Evolutionary conservation across 2,888 invertebrate genomes (phyloP), one percentile per base, ranked within the genome.

Genomic region (Melipona bicolor): DNA sequence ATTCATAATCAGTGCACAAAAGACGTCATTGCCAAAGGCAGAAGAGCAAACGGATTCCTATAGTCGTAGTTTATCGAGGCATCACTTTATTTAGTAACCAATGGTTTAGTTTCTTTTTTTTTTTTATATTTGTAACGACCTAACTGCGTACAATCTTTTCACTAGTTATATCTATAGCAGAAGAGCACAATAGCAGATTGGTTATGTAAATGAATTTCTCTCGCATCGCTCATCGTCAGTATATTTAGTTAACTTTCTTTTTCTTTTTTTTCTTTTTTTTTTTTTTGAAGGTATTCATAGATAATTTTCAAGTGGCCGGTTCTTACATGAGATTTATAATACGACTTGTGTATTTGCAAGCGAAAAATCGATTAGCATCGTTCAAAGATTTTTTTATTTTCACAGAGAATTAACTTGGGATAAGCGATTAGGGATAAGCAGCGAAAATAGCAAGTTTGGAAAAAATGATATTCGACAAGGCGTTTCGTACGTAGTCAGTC

Each of bases 61-160:
- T 1, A 27, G 27, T 27, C 27, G 27, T 27, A 27, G 27, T 73
- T 27, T 79, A 72, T 64, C 21, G n/a, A 36, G 52, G 77, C 52
- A 76, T 77, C 72, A 68, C 61, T 83, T 87, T 85, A 89, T 87
- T 86, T 82, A 77, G 75, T 65, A 77, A 64, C 21, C 5, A 32
- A 11, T 32, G 11, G 3, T 19, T 3, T 11, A 64, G 5, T 4
- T 32, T 19, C 27, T 61, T 61, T 27, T 1, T 13, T 1, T 13
- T 61, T 17, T 3, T 17, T 27, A 24, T 27, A 24, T 3, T 3
- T 49, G 49, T 11, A 49, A 49, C 4, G 49, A 49, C 32, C 32
- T 32, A 43, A 5, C n/a, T 59, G 36, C 15, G 5, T 1, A 2
- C 24, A n/a, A 2, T 56, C 24, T 2, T n/a, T 2, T 56, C n/a